These are phyloP conservation scores for Lagorchestes hirsutus DNA, from an alignment of 2,797 vertebrate genomes.

Conservation along the genomic window DNA sequence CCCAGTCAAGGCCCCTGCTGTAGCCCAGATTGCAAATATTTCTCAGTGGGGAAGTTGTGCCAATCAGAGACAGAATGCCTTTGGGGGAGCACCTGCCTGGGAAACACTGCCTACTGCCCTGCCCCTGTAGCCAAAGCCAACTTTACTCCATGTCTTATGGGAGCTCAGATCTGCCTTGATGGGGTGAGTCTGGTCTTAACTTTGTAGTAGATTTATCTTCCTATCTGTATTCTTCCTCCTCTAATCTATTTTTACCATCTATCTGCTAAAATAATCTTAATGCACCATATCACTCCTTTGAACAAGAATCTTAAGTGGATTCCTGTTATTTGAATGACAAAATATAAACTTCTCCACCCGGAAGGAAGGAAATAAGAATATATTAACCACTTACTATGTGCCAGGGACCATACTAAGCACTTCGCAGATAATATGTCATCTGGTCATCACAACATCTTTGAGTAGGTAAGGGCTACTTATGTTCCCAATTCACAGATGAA, in stretches of 20 bases:
- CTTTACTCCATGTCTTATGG: slow-evolving; percentile 86
- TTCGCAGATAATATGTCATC: not conserved
- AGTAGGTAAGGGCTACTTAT: not conserved
- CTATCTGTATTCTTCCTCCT: not conserved
- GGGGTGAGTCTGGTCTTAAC: slow-evolving; percentile 83
- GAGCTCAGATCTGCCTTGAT: slow-evolving; percentile 87
- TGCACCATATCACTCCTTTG: not conserved
- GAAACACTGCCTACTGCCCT: slow-evolving; percentile 84
- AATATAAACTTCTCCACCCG: not conserved
- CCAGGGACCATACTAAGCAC: no score
- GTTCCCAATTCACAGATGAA: not conserved
- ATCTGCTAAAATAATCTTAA: not conserved
- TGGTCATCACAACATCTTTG: not conserved
- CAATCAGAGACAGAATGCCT: slow-evolving; percentile 88
- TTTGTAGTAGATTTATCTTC: not conserved
- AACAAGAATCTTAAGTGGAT: not conserved
- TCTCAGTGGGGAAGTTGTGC: slow-evolving; percentile 79
- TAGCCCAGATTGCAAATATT: slow-evolving; percentile 83
- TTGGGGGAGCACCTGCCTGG: slow-evolving; percentile 84
- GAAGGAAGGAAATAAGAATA: not conserved
- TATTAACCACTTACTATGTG: not conserved
- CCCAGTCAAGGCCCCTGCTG: slow-evolving; percentile 91
- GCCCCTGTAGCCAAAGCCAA: slow-evolving; percentile 85
- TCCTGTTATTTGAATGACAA: not conserved
- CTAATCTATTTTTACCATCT: not conserved